These are phyloP conservation scores for Holothuria glaberrima DNA, from an alignment of 35 echinoderm and acorn worm genomes.

Conservation along the genomic window DNA sequence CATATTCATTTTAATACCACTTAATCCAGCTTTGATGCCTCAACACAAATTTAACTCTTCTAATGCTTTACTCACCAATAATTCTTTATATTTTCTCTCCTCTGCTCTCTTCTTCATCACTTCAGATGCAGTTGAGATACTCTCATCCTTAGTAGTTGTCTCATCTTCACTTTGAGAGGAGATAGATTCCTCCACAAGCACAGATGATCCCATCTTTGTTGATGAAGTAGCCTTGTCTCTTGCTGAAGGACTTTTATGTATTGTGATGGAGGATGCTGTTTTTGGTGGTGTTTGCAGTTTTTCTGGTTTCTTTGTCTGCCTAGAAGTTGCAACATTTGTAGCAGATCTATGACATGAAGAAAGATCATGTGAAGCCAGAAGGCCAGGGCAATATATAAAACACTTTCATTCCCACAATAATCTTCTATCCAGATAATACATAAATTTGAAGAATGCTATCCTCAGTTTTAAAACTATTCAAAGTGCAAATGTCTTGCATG, in stretches of 20 bases:
- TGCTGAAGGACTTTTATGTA: no score
- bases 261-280: no score
- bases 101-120: neutral
- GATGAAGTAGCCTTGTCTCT: neutral
- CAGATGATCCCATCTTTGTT: neutral
- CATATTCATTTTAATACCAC: no score
- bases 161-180: constrained; percentile 23
- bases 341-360: neutral
- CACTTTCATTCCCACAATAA: no score
- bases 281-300: neutral
- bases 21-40: no score
- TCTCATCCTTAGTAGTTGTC: constrained; percentile 41
- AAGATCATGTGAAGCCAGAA: neutral
- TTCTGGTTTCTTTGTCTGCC: neutral
- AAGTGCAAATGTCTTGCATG: no score
- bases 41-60: neutral
- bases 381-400: no score
- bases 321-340: neutral
- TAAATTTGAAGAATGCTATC: no score
- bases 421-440: no score
- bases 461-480: no score
- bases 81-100: constrained; percentile 24
- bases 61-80: constrained; percentile 7
- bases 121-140: neutral
- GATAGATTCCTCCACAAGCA: constrained; percentile 21